Evolutionary conservation across 2,797 vertebrate species (phyloP).

Genomic region (Helarctos malayanus): DNA sequence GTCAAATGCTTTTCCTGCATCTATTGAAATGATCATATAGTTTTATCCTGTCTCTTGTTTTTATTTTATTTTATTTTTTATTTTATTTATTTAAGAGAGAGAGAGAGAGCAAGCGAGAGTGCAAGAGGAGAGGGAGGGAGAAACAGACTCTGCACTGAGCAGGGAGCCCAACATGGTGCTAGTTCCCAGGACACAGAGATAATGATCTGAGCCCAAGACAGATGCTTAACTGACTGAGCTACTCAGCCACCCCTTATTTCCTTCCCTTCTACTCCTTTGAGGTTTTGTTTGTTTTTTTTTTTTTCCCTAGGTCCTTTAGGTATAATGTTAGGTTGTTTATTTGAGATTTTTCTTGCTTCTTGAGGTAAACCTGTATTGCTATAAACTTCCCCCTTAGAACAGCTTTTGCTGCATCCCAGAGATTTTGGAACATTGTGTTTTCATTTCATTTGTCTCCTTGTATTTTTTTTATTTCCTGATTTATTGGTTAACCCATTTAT

Average conservation of each 20-base stretch:
- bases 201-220: background rate
- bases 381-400: background rate
- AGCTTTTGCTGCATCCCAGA: background rate
- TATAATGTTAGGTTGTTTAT: background rate
- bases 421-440: background rate
- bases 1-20: background rate
- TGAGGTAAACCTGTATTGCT: background rate
- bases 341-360: background rate
- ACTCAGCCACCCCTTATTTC: background rate
- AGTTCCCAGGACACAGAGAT: background rate
- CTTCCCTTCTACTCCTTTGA: background rate
- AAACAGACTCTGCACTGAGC: background rate
- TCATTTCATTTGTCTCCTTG: background rate
- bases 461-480: background rate
- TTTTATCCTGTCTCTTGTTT: background rate
- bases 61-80: background rate
- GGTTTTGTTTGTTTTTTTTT: background rate
- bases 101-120: background rate
- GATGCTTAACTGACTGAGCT: background rate
- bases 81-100: background rate
- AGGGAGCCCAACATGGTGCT: background rate
- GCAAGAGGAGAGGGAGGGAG: background rate
- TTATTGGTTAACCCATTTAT: background rate
- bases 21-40: background rate
- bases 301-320: background rate